Conservation (phyloP, 1,140 invertebrate species). For the Drosophila aff. region DNA sequence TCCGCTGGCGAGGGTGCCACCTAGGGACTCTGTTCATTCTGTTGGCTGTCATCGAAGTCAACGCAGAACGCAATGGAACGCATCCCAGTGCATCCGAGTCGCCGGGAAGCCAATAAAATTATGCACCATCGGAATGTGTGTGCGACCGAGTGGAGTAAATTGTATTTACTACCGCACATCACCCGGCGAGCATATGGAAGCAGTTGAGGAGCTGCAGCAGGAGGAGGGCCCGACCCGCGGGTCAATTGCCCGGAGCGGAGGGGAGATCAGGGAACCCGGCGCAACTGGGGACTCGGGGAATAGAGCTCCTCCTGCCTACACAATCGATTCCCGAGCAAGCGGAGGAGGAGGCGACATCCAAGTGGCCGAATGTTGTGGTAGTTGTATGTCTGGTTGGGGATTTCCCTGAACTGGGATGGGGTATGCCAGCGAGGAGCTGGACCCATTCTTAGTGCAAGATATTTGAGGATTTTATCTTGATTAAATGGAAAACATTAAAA, state of each 20-base stretch:
- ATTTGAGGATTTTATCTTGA: too few relatives aligned
- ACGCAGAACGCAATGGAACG: constrained; percentile 25
- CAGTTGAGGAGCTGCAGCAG: constrained; percentile 25
- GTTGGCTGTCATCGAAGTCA: constrained; percentile 64
- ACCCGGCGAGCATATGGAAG: constrained; percentile 42
- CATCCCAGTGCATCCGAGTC: constrained; percentile 25
- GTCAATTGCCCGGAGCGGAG: constrained; percentile 33
- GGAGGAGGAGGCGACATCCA: constrained; percentile 18
- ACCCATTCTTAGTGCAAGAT: too few relatives aligned
- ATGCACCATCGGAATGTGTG: constrained; percentile 73
- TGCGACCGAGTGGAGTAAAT: constrained; percentile 75
- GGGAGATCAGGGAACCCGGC: constrained; percentile 1
- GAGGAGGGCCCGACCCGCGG: constrained; percentile 14
- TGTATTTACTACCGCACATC: constrained; percentile 63
- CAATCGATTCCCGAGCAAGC: constrained; percentile 10
- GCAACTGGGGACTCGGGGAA: background rate
- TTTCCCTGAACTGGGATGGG: background rate
- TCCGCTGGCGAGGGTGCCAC: constrained; percentile 12
- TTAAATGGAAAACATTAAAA: too few relatives aligned
- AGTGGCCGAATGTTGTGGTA: constrained; percentile 39
- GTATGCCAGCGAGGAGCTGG: background rate
- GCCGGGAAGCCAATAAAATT: constrained; percentile 74
- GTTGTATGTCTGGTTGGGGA: constrained; percentile 25
- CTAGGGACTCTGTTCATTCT: constrained; percentile 65
- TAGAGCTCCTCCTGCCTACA: constrained; percentile 22